These are phyloP conservation scores for Epsilonema sp. DNA, from an alignment of 2,888 invertebrate species.

Conservation along the genomic window DNA sequence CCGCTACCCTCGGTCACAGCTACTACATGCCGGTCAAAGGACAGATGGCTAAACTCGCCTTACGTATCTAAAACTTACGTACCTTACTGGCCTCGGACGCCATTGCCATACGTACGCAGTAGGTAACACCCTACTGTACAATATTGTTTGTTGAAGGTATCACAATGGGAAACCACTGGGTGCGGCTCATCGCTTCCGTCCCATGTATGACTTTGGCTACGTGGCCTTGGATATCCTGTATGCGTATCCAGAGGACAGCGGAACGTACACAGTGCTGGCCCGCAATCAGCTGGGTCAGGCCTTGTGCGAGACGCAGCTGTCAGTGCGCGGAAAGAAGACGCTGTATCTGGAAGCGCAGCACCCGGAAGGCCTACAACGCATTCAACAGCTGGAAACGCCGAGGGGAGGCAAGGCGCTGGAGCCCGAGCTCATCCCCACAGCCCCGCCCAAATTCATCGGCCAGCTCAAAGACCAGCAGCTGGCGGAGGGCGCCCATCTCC, in stretches of 20 bases:
- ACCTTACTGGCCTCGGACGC: too few relatives aligned
- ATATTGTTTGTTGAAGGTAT: constrained; percentile 40
- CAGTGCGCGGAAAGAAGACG: constrained; percentile 31
- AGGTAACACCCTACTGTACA: too few relatives aligned
- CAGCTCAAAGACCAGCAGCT: constrained; percentile 19
- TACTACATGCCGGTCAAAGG: too few relatives aligned
- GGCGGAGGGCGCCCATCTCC: constrained; percentile 20
- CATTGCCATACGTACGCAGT: too few relatives aligned
- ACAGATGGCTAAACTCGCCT: too few relatives aligned
- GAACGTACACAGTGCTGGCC: constrained; percentile 50
- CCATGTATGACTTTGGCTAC: constrained; percentile 93
- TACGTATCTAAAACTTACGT: too few relatives aligned
- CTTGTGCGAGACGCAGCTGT: constrained; percentile 14
- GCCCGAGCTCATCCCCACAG: constrained; percentile 19
- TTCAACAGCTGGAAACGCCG: constrained; percentile 51
- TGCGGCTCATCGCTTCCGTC: constrained; percentile 57
- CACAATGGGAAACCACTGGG: constrained; percentile 76
- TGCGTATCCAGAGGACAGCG: constrained; percentile 83
- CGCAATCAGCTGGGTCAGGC: constrained; percentile 9
- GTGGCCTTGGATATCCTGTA: constrained; percentile 90
- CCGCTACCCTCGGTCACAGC: too few relatives aligned
- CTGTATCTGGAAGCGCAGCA: constrained; percentile 41
- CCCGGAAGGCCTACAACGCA: constrained; percentile 45
- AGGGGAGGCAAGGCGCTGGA: constrained; percentile 12
- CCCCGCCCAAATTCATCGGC: constrained; percentile 22